Conservation (phyloP, 2,888 invertebrate species). For the Spodoptera littoralis region DNA sequence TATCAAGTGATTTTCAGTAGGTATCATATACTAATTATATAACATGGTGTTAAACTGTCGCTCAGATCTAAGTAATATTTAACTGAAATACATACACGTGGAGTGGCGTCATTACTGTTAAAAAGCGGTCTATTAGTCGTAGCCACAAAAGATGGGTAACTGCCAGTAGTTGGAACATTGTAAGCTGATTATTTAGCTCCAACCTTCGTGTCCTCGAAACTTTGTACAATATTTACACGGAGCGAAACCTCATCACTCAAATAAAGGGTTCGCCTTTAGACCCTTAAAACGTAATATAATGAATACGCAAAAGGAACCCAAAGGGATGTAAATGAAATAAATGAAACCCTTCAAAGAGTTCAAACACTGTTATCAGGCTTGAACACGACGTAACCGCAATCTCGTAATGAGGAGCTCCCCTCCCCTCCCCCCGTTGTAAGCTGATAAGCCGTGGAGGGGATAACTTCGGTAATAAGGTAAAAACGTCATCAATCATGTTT, state of each 20-base stretch:
- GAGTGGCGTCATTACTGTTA: too few species aligned
- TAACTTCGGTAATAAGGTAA: conserved; percentile 66
- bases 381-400: conserved; percentile 74
- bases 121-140: too few species aligned
- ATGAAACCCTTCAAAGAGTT: conserved; percentile 59
- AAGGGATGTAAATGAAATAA: conserved; percentile 59
- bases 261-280: conserved; percentile 45
- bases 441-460: conserved; percentile 61
- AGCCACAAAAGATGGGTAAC: too few species aligned
- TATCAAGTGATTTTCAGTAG: neutral
- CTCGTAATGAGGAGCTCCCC: conserved; percentile 71
- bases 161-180: too few species aligned
- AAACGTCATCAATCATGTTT: conserved; percentile 84
- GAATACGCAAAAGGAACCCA: conserved; percentile 52
- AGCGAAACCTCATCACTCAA: conserved; percentile 51
- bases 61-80: too few species aligned
- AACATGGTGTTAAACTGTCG: too few species aligned
- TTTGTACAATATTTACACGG: conserved; percentile 45
- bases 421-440: conserved; percentile 62
- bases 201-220: conserved; percentile 17
- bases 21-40: conserved; percentile 1
- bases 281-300: conserved; percentile 51
- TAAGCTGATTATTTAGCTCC: too few species aligned
- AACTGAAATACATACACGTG: too few species aligned
- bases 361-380: conserved; percentile 73